Conservation (phyloP, 2,113 vertebrate genomes). For the Cheilinus undulatus region DNA sequence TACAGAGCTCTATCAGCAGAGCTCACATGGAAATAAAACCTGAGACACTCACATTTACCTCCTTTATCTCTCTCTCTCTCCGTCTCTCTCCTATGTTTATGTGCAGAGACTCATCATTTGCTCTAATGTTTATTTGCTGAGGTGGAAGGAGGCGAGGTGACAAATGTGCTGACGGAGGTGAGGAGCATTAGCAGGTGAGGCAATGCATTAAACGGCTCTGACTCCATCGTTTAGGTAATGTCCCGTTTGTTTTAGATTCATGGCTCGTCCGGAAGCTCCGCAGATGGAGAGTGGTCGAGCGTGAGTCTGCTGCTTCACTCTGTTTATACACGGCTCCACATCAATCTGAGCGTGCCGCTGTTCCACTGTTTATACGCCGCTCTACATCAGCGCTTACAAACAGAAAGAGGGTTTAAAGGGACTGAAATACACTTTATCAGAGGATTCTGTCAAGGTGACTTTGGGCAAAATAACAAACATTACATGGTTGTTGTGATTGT, state of each 20-base stretch:
- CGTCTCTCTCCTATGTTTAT: constrained; percentile 81
- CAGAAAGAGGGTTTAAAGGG: too few species aligned
- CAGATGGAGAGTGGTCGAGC: constrained; percentile 82
- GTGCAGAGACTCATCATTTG: constrained; percentile 85
- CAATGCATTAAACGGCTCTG: constrained; percentile 89
- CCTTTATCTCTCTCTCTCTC: constrained; percentile 8
- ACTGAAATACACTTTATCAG: too few species aligned
- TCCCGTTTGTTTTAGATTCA: constrained; percentile 92
- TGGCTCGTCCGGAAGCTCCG: constrained; percentile 78
- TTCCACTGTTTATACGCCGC: too few species aligned
- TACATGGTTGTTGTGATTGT: too few species aligned
- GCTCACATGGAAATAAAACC: constrained; percentile 32
- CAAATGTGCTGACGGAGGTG: constrained; percentile 88
- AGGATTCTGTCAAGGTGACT: too few species aligned
- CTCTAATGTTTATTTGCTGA: constrained; percentile 86
- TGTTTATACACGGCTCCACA: constrained; percentile 78
- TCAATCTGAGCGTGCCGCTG: too few species aligned
- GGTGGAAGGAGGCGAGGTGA: constrained; percentile 86
- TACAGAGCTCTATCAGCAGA: constrained; percentile 18
- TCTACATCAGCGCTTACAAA: too few species aligned
- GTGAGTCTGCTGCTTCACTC: constrained; percentile 87
- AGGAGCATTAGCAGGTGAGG: constrained; percentile 87
- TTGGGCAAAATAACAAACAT: too few species aligned
- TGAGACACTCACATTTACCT: constrained; percentile 18
- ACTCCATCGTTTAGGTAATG: constrained; percentile 92